Conservation (phyloP, 2,113 vertebrate genomes). For the Nibea albiflora region DNA sequence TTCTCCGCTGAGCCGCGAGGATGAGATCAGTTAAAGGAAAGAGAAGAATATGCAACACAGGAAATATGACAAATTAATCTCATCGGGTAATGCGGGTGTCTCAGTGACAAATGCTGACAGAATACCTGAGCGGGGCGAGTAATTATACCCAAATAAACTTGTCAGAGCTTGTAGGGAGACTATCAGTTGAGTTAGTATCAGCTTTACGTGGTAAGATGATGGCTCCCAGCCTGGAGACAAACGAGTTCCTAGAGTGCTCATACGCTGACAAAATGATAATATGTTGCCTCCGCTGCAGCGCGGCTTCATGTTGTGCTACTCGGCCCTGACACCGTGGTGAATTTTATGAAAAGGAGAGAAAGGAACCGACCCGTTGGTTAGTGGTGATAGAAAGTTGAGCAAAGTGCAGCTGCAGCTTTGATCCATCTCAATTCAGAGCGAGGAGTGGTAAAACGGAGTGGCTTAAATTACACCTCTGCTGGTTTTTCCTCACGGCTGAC, state of each 20-base stretch:
- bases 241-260: slow-evolving; percentile 52
- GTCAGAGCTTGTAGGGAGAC: slow-evolving; percentile 67
- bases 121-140: slow-evolving; percentile 71
- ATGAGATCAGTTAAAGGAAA: slow-evolving; percentile 65
- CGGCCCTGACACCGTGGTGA: slow-evolving; percentile 21
- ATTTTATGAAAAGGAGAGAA: slow-evolving; percentile 29
- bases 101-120: slow-evolving; percentile 72
- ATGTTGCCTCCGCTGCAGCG: slow-evolving; percentile 42
- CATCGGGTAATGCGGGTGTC: slow-evolving; percentile 67
- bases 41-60: slow-evolving; percentile 50
- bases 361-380: slow-evolving; percentile 24
- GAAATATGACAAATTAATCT: slow-evolving; percentile 78
- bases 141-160: slow-evolving; percentile 81
- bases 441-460: slow-evolving; percentile 1
- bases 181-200: slow-evolving; percentile 68
- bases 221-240: slow-evolving; percentile 60
- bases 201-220: slow-evolving; percentile 59
- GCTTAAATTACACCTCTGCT: slow-evolving; percentile 10
- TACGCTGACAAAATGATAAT: slow-evolving; percentile 66
- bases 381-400: slow-evolving; percentile 28
- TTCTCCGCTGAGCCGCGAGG: slow-evolving; percentile 26
- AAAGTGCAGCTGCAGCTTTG: neutral
- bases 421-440: slow-evolving; percentile 26
- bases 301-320: slow-evolving; percentile 29
- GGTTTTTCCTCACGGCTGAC: slow-evolving; percentile 25